These are phyloP conservation scores for Centruroides vittatus DNA, from an alignment of 1,140 invertebrate genomes.

Conservation along the genomic window DNA sequence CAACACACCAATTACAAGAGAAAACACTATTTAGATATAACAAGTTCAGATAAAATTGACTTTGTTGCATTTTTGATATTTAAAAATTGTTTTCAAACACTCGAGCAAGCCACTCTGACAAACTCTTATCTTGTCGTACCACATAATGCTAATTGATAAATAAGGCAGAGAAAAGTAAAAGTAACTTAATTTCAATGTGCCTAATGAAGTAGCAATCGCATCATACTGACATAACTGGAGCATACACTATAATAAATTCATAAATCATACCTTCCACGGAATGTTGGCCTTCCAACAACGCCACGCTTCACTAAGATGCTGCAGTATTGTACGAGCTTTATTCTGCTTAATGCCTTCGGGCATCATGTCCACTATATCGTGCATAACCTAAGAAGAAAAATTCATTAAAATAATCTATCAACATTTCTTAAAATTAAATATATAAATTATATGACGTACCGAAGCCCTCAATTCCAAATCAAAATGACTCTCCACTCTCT, in stretches of 20 bases:
- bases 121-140: no score
- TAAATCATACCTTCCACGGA: constrained; percentile 75
- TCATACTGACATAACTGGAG: no score
- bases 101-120: no score
- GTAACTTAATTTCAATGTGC: no score
- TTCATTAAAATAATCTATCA: constrained; percentile 4
- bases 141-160: no score
- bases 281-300: constrained; percentile 99
- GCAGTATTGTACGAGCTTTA: constrained; percentile 95
- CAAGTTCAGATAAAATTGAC: no score
- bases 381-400: constrained; percentile 53
- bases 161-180: no score
- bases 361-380: constrained; percentile 99
- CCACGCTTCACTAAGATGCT: constrained; percentile 99
- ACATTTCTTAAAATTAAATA: constrained; percentile 10
- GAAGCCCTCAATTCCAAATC: constrained; percentile 95
- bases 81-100: no score
- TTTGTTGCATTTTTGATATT: no score
- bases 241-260: neutral
- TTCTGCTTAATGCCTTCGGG: constrained; percentile 99
- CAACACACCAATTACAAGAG: no score
- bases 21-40: no score
- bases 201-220: no score
- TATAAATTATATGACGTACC: constrained; percentile 34
- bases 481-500: constrained; percentile 97